Evolutionary conservation across 2,888 invertebrate species (phyloP).

Genomic region (Escarpia spicata): DNA sequence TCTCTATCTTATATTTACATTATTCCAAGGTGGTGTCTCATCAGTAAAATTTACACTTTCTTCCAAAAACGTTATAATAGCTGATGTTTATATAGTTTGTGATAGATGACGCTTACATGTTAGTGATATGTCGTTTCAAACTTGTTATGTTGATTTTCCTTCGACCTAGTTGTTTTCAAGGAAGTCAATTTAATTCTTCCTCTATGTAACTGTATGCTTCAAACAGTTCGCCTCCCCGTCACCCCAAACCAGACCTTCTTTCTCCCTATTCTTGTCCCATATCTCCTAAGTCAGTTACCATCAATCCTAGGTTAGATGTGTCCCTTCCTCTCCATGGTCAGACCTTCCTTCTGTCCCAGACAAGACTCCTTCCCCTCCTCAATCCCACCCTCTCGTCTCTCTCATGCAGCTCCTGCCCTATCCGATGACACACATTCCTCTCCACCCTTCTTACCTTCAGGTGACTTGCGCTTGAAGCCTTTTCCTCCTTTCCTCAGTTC

Average conservation of each 20-base stretch:
- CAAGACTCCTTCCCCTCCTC: too few species aligned
- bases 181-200: too few species aligned
- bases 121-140: too few species aligned
- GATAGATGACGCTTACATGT: too few species aligned
- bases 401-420: not conserved
- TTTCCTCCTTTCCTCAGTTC: slow-evolving; percentile 49
- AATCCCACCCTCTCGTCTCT: too few species aligned
- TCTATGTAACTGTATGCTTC: too few species aligned
- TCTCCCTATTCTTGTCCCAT: not conserved
- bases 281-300: not conserved
- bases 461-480: slow-evolving; percentile 44
- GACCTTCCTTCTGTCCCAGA: not conserved
- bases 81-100: too few species aligned
- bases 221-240: too few species aligned
- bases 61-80: too few species aligned
- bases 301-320: not conserved
- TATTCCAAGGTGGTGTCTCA: not conserved
- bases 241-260: too few species aligned
- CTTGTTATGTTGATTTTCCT: too few species aligned
- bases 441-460: slow-evolving; percentile 38
- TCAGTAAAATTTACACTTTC: too few species aligned
- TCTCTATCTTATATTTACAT: not conserved
- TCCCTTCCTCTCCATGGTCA: not conserved
- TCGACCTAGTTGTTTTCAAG: not conserved
- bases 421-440: slow-evolving; percentile 25